Evolutionary conservation across 2,888 invertebrate genomes (phyloP).

Genomic region (Coleophora deauratella): DNA sequence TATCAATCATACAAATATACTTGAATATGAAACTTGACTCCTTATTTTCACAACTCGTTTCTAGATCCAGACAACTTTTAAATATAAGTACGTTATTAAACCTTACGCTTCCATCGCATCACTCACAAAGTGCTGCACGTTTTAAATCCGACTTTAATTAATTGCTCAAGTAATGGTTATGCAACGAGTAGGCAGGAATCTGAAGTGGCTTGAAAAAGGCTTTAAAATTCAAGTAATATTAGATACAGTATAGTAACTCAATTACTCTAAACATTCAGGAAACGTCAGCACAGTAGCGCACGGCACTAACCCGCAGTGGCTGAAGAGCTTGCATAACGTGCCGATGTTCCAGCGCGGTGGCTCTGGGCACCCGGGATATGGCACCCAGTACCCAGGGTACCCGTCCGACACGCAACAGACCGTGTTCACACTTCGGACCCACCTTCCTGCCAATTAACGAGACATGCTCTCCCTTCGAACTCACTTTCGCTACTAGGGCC

Average conservation of each 20-base stretch:
- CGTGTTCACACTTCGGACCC: conserved; percentile 39
- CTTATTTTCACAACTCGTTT: conserved; percentile 2
- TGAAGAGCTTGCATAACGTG: conserved; percentile 41
- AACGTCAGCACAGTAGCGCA: conserved; percentile 40
- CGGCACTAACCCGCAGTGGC: no score
- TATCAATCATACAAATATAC: conserved; percentile 5
- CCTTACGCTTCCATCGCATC: neutral
- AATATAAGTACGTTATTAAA: neutral
- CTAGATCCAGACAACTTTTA: neutral
- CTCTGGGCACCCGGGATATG: no score
- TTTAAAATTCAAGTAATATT: no score
- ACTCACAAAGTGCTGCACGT: neutral
- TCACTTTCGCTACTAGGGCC: conserved; percentile 51
- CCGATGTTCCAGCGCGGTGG: conserved; percentile 8
- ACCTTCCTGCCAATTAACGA: conserved; percentile 57
- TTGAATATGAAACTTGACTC: conserved; percentile 3
- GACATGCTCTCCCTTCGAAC: conserved; percentile 42
- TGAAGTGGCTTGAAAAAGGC: no score
- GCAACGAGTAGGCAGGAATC: no score
- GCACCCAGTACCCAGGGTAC: no score
- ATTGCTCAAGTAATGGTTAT: no score
- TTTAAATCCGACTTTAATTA: neutral
- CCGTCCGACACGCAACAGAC: conserved; percentile 24
- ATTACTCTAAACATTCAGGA: conserved; percentile 50
- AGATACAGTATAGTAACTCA: conserved; percentile 26